Evolutionary conservation across 1,140 invertebrate genomes (phyloP), one percentile per base, ranked within the genome.

Genomic region (Diachasmimorpha longicaudata): DNA sequence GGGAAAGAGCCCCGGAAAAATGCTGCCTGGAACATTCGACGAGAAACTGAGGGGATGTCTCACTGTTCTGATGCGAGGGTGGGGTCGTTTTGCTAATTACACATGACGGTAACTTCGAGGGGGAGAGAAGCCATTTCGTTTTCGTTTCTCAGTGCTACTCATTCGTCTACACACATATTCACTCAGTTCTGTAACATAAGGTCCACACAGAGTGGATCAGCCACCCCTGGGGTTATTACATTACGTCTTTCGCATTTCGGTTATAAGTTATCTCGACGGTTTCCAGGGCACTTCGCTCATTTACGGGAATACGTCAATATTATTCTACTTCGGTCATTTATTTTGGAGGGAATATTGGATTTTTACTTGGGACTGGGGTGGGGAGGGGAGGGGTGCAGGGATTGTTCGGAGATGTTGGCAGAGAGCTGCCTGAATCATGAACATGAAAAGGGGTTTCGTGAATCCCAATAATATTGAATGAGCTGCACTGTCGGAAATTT

Each of bases 21-120:
- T 81, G 80, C 79, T 79, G 36, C 55, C 21, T 31, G 13, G 23
- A 71, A 4, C 19, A 63, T 14, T 3, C 48, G 55, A 14, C 58
- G 9, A 16, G 37, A 25, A 74, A 69, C 44, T 23, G 46, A 19
- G 44, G 63, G 42, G 36, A 70, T n/a, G 10, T 39, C 23, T 66
- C 11, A 31, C 42, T 71, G 63, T 52, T 70, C 71, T 36, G 74
- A 39, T 55, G 66, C 6, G 21, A 72, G 71, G 75, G 75, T 76
- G 71, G 71, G 66, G 73, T 70, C 67, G 63, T 52, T 44, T 80
- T 81, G 81, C 87, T 89, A 88, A 89, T 89, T 88, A 88, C 83
- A 81, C 78, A 78, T 77, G 23, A 46, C 25, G 13, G 44, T 73
- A 9, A 39, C 4, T 48, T 16, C 67, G 67, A 72, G 74, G 79